Conservation (phyloP, 2,797 vertebrate species). For the Cichlasoma orientale region DNA sequence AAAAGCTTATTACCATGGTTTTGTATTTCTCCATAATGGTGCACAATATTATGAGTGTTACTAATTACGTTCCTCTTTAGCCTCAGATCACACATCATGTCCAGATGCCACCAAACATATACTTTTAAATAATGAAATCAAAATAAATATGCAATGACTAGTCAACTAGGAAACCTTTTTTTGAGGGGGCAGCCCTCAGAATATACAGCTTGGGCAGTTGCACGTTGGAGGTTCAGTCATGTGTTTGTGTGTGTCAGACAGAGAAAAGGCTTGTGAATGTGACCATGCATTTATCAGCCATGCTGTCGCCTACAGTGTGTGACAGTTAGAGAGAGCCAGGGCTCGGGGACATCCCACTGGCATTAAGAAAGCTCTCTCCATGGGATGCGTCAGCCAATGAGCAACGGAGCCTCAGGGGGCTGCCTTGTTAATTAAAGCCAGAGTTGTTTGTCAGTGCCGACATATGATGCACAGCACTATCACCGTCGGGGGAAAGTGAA, state of each 20-base stretch:
- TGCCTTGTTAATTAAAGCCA: constrained; percentile 75
- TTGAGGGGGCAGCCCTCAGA: neutral
- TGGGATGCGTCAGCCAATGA: constrained; percentile 66
- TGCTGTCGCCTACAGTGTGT: constrained; percentile 55
- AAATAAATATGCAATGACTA: neutral
- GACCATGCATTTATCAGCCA: constrained; percentile 61
- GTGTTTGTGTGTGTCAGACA: constrained; percentile 13
- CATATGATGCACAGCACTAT: constrained; percentile 70
- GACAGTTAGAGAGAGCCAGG: constrained; percentile 62
- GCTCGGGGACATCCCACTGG: constrained; percentile 61
- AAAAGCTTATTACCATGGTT: too few species aligned
- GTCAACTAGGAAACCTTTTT: neutral
- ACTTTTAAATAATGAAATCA: neutral
- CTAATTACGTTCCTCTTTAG: too few species aligned
- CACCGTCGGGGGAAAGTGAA: constrained; percentile 53
- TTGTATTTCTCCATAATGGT: too few species aligned
- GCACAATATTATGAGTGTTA: too few species aligned
- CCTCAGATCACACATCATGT: too few species aligned
- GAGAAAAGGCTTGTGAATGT: constrained; percentile 34
- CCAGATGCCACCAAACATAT: neutral
- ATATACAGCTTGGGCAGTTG: constrained; percentile 38
- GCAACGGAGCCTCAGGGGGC: constrained; percentile 56
- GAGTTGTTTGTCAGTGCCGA: constrained; percentile 71
- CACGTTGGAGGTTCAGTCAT: constrained; percentile 30
- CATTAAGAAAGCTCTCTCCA: constrained; percentile 71